Evolutionary conservation across 1,140 invertebrate species (phyloP).

Genomic region (Drosophila murphyi): DNA sequence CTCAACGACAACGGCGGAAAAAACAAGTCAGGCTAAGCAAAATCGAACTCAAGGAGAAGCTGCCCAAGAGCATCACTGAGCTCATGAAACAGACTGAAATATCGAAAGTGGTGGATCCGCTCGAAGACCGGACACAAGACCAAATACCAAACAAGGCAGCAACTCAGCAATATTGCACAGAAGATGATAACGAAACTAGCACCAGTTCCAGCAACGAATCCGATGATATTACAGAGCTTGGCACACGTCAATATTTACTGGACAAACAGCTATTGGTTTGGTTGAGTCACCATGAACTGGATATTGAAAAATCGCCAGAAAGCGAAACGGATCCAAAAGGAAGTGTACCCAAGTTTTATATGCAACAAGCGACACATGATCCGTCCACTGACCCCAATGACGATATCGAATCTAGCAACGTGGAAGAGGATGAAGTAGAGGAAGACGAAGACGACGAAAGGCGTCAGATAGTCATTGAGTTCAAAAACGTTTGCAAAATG

Average conservation of each 20-base stretch:
- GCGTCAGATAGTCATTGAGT: constrained; percentile 18
- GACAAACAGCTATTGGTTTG: constrained; percentile 2
- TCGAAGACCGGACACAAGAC: not conserved
- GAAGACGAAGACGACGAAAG: no score
- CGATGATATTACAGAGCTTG: no score
- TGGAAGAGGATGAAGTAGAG: not conserved
- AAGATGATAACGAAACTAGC: not conserved
- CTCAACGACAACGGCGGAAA: not conserved
- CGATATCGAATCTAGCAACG: not conserved
- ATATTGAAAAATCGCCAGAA: no score
- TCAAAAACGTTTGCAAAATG: constrained; percentile 46
- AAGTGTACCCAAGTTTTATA: not conserved
- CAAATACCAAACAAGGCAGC: no score
- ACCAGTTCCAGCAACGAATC: not conserved
- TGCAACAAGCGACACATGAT: not conserved
- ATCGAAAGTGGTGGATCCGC: not conserved
- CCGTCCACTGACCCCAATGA: not conserved
- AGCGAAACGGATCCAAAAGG: not conserved
- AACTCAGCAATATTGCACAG: not conserved
- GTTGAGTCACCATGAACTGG: not conserved
- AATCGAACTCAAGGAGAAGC: not conserved
- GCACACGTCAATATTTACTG: not conserved
- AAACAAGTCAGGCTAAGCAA: not conserved
- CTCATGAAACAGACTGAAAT: constrained; percentile 7
- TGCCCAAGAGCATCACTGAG: constrained; percentile 1